phyloP scores from a whole-genome alignment of 64 coral and sea anemone genomes.

The Astreopora myriophthalma region DNA sequence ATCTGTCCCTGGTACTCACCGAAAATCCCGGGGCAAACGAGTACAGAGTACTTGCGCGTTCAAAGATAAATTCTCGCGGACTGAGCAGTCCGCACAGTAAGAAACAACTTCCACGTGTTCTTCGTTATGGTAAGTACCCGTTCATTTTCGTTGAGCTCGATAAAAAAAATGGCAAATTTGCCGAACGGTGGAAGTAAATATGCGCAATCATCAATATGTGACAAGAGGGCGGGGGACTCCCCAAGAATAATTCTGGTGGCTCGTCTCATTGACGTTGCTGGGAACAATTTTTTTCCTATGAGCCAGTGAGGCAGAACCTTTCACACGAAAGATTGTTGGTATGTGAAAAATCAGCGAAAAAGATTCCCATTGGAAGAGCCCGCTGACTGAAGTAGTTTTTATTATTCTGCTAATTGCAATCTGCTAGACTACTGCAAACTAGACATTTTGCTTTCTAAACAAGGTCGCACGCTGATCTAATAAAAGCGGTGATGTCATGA shows the following conservation, averaged over 20 bases:
- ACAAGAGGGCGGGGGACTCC: conserved; percentile 30
- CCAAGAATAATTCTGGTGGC: neutral
- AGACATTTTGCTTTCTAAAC: neutral
- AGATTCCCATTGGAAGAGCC: neutral
- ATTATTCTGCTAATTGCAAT: neutral
- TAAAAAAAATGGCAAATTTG: neutral
- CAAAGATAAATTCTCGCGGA: neutral
- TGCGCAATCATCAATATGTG: neutral
- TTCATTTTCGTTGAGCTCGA: neutral
- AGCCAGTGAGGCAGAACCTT: conserved; percentile 1
- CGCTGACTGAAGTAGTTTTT: neutral
- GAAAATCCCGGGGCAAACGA: neutral
- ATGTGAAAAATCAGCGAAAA: neutral
- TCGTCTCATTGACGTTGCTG: neutral
- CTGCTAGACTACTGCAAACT: neutral
- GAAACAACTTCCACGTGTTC: neutral
- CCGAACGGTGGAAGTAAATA: neutral
- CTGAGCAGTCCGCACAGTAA: neutral
- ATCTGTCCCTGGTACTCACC: neutral
- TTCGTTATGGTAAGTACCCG: neutral
- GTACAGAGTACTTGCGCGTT: neutral
- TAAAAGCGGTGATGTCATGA: conserved; percentile 21
- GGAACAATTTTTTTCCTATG: neutral
- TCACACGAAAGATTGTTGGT: neutral
- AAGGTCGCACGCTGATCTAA: neutral